Conservation (phyloP, 2,888 invertebrate species). For the Icerya purchasi region DNA sequence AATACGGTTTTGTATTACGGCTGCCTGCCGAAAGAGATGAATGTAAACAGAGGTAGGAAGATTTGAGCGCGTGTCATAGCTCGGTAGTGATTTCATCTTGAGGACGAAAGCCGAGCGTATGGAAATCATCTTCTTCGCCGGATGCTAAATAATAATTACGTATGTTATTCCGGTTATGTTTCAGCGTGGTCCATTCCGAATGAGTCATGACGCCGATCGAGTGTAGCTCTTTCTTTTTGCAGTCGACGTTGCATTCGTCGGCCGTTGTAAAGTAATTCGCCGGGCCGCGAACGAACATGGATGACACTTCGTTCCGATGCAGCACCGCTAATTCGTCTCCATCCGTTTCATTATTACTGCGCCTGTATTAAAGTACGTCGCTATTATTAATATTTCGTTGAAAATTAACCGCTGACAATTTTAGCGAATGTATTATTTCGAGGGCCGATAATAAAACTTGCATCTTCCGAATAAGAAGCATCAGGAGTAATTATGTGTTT, state of each 20-base stretch:
- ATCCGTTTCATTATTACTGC: too few relatives aligned
- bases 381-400: too few relatives aligned
- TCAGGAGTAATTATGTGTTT: too few relatives aligned
- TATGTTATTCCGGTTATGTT: constrained; percentile 21
- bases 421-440: too few relatives aligned
- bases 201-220: background rate
- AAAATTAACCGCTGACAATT: too few relatives aligned
- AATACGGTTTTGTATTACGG: too few relatives aligned
- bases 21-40: too few relatives aligned
- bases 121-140: constrained; percentile 49
- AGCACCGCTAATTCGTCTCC: background rate
- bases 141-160: constrained; percentile 19
- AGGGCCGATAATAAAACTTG: too few relatives aligned
- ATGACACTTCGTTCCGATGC: background rate
- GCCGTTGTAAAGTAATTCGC: background rate
- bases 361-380: too few relatives aligned
- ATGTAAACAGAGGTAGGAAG: too few relatives aligned
- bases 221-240: background rate
- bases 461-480: too few relatives aligned
- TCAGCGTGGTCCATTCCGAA: background rate
- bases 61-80: too few relatives aligned
- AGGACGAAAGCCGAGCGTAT: constrained; percentile 61
- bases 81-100: constrained; percentile 77
- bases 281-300: background rate
- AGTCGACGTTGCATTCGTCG: background rate